Evolutionary conservation across 2,888 invertebrate species (phyloP).

Genomic region (Agrotis ipsilon): DNA sequence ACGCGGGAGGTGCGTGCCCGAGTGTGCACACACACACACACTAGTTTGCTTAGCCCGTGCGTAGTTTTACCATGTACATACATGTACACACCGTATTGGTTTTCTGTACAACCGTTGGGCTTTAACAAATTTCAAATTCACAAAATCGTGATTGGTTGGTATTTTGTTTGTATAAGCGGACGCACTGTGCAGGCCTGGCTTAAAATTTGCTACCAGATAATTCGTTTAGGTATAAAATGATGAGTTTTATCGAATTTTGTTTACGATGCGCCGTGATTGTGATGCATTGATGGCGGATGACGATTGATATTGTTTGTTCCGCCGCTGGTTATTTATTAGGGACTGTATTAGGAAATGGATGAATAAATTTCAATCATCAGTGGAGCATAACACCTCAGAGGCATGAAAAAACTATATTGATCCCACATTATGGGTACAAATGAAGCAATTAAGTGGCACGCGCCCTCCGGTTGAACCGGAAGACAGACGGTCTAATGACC

Average conservation of each 20-base stretch:
- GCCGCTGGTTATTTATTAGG: constrained; percentile 67
- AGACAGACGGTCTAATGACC: constrained; percentile 89
- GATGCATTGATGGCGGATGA: constrained; percentile 69
- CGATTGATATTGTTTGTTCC: constrained; percentile 74
- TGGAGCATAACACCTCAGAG: constrained; percentile 77
- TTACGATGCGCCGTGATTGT: constrained; percentile 75
- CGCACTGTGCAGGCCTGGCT: constrained; percentile 76
- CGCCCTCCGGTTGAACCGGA: constrained; percentile 84
- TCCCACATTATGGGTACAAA: constrained; percentile 84
- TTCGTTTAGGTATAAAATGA: constrained; percentile 87
- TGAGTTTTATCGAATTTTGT: constrained; percentile 85
- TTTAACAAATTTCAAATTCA: constrained; percentile 91
- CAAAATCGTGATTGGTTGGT: constrained; percentile 90
- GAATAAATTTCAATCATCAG: constrained; percentile 70
- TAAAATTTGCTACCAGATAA: constrained; percentile 84
- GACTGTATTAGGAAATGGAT: constrained; percentile 52
- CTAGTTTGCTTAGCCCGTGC: constrained; percentile 87
- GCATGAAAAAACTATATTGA: constrained; percentile 68
- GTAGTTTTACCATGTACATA: constrained; percentile 83
- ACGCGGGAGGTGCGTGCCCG: constrained; percentile 61
- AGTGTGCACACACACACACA: constrained; percentile 77
- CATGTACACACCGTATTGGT: constrained; percentile 87
- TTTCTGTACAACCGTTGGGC: constrained; percentile 88
- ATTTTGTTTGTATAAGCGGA: constrained; percentile 89
- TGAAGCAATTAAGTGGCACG: constrained; percentile 90